Conservation (phyloP, 2,113 vertebrate genomes). For the Antechinus flavipes region DNA sequence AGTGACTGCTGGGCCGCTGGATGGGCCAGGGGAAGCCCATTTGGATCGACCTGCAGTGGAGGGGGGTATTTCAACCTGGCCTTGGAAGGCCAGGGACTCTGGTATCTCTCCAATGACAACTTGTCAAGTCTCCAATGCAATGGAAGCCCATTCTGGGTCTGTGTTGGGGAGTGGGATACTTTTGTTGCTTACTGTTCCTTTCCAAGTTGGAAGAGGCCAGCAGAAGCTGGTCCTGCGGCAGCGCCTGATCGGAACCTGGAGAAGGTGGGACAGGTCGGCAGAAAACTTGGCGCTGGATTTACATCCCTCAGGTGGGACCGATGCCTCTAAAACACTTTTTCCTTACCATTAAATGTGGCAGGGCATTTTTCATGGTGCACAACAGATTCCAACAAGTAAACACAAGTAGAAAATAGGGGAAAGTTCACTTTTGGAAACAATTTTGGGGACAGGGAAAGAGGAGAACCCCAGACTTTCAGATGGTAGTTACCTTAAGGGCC, state of each 20-base stretch:
- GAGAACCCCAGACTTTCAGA: background rate
- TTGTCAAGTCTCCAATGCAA: background rate
- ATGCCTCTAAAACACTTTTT: background rate
- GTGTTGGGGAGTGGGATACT: background rate
- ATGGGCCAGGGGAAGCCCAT: constrained; percentile 43
- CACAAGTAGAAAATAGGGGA: constrained; percentile 9
- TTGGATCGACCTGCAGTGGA: background rate
- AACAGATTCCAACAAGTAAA: constrained; percentile 35
- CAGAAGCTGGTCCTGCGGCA: background rate
- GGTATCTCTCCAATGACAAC: background rate
- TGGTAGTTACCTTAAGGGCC: background rate
- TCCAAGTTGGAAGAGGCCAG: background rate
- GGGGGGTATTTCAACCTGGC: too few species aligned
- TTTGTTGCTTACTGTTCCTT: background rate
- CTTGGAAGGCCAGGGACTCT: background rate
- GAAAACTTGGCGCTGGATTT: background rate
- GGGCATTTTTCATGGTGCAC: background rate
- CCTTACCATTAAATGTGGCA: background rate
- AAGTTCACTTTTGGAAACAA: background rate
- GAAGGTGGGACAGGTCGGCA: background rate
- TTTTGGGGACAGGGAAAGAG: background rate
- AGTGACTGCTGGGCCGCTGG: constrained; percentile 44
- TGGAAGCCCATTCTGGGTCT: background rate
- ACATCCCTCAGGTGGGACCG: background rate
- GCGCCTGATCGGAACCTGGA: background rate